Conservation (phyloP, 2,797 vertebrate species). For the Lagorchestes hirsutus region DNA sequence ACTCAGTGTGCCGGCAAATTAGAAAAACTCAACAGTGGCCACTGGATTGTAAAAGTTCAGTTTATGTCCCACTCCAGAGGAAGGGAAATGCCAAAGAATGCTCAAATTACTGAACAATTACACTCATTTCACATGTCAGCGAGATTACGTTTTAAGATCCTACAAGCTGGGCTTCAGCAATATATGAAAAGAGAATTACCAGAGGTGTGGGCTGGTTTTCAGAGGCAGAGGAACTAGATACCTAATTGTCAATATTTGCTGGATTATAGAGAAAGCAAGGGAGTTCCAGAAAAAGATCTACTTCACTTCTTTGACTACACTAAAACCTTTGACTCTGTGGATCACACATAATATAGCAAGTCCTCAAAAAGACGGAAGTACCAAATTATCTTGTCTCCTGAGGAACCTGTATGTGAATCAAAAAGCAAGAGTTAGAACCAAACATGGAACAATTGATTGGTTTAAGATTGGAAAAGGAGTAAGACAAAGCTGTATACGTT, state of each 20-base stretch:
- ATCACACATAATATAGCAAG: too few species aligned
- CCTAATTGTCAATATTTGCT: neutral
- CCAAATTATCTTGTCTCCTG: neutral
- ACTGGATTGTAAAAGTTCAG: neutral
- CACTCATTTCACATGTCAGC: neutral
- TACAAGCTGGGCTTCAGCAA: too few species aligned
- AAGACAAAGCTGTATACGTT: neutral
- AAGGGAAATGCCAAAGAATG: neutral
- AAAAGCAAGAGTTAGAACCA: neutral
- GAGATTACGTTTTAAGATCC: too few species aligned
- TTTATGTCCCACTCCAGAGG: neutral
- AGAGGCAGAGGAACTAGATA: neutral
- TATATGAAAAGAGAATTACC: too few species aligned
- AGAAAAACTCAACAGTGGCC: neutral
- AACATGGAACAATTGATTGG: neutral
- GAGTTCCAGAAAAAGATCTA: too few species aligned
- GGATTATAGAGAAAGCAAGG: too few species aligned
- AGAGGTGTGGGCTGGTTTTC: neutral
- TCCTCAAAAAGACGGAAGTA: neutral
- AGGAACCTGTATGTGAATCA: neutral
- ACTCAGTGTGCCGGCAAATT: neutral
- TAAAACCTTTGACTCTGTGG: too few species aligned
- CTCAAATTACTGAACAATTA: neutral
- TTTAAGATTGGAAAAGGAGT: too few species aligned
- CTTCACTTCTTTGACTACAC: too few species aligned